A percentile compares a stretch with the other conserved stretches of the same genome.
Conservation (phyloP, 2,797 vertebrate genomes). For the Eulemur rubriventer region DNA sequence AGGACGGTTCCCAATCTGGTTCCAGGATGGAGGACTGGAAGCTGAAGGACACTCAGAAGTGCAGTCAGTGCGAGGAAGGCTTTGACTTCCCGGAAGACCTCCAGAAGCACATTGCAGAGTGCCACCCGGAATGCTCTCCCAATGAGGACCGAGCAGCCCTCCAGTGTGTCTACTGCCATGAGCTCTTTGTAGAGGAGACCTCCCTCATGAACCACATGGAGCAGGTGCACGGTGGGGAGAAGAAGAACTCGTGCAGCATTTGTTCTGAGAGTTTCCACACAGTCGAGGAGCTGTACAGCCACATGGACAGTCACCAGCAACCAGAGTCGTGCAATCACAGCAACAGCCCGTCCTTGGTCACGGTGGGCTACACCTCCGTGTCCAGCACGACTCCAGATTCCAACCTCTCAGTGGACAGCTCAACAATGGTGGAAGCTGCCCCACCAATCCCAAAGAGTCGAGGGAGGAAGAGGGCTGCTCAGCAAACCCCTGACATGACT, state of each 20-base stretch:
- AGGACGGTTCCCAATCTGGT: conserved; percentile 91
- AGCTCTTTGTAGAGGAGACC: conserved; percentile 96
- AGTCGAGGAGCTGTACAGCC: conserved; percentile 96
- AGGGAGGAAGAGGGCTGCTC: conserved; percentile 94
- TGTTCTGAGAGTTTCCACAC: conserved; percentile 97
- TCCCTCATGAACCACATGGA: conserved; percentile 96
- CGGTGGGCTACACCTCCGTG: conserved; percentile 97
- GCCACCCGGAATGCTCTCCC: conserved; percentile 97
- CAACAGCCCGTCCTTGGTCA: conserved; percentile 97
- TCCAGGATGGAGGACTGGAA: conserved; percentile 96
- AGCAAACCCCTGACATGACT: conserved; percentile 91
- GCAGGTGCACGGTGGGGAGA: conserved; percentile 94
- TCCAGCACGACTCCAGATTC: conserved; percentile 99
- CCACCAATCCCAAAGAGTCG: conserved; percentile 94
- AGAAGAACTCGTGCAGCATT: conserved; percentile 94
- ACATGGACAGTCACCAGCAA: conserved; percentile 98
- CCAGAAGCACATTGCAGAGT: conserved; percentile 98
- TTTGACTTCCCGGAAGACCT: conserved; percentile 98
- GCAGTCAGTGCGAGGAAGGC: conserved; percentile 98
- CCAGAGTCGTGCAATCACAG: conserved; percentile 98
- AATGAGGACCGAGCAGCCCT: conserved; percentile 94
- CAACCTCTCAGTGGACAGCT: conserved; percentile 98
- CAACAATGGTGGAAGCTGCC: conserved; percentile 94
- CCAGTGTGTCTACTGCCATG: conserved; percentile 98
- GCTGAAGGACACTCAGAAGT: conserved; percentile 97